phyloP scores from a whole-genome alignment of 2,797 vertebrate genomes.

The Pygocentrus nattereri region DNA sequence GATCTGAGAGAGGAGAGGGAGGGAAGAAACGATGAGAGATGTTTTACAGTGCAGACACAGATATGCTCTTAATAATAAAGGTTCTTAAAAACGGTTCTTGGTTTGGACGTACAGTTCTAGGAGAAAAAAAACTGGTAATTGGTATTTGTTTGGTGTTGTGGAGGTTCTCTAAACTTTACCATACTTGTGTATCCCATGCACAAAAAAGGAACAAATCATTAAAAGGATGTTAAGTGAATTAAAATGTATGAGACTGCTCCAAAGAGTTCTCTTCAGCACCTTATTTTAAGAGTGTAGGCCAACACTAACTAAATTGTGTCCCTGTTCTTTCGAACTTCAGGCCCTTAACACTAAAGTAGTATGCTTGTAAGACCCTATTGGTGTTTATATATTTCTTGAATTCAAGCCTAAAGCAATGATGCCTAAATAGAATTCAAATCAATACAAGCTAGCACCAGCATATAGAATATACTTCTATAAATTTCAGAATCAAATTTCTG shows the following conservation, averaged over 20 bases:
- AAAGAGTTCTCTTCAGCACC: not conserved
- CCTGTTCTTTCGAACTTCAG: not conserved
- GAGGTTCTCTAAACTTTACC: no score
- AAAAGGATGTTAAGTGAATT: not conserved
- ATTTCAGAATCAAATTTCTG: not conserved
- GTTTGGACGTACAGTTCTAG: not conserved
- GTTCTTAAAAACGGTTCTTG: no score
- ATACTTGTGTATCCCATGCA: no score
- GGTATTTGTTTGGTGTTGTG: no score
- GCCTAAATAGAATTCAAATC: not conserved
- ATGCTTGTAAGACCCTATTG: not conserved
- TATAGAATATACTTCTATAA: not conserved
- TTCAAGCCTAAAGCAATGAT: not conserved
- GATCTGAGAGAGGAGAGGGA: constrained; percentile 78
- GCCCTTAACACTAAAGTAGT: not conserved
- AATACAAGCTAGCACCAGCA: not conserved
- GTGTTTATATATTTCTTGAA: not conserved
- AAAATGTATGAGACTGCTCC: not conserved
- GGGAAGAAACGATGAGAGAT: not conserved
- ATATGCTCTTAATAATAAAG: no score
- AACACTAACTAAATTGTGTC: no score
- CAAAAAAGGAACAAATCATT: no score
- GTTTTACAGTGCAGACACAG: not conserved
- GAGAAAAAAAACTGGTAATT: no score
- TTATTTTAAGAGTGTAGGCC: not conserved